These are phyloP conservation scores for Scaeva pyrastri DNA, from an alignment of 2,888 invertebrate species.

Conservation along the genomic window DNA sequence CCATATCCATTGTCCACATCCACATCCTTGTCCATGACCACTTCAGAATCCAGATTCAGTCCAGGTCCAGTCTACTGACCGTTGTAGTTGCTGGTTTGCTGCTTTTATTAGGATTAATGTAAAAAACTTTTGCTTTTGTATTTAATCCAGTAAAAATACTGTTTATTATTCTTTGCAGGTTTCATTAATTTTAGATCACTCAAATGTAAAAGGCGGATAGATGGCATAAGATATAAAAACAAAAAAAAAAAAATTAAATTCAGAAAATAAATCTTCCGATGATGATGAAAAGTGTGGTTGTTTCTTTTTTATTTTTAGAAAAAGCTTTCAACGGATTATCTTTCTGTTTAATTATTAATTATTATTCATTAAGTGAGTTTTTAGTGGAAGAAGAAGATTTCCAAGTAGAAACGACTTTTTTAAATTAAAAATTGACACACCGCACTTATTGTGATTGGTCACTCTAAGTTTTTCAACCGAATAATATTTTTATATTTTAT, in stretches of 20 bases:
- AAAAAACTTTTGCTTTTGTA: neutral
- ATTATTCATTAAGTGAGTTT: too few relatives aligned
- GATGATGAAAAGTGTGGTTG: neutral
- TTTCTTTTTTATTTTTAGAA: neutral
- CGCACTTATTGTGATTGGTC: too few relatives aligned
- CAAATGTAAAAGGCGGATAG: neutral
- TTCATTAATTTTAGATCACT: constrained; percentile 4
- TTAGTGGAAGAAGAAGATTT: too few relatives aligned
- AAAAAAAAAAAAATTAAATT: neutral
- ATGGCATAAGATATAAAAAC: neutral
- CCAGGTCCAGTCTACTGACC: neutral
- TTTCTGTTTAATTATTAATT: neutral
- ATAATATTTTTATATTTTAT: too few relatives aligned
- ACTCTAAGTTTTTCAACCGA: too few relatives aligned
- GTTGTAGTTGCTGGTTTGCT: neutral
- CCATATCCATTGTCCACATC: neutral
- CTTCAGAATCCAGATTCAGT: too few relatives aligned
- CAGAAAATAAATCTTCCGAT: neutral
- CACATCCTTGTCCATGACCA: too few relatives aligned
- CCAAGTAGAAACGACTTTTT: too few relatives aligned
- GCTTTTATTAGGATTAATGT: neutral
- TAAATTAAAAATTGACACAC: too few relatives aligned
- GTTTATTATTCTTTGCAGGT: constrained; percentile 3
- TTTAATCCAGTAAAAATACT: neutral
- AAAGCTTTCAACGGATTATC: neutral